These are phyloP conservation scores for Sebastes elongatus DNA, from an alignment of 2,797 vertebrate genomes.

Conservation along the genomic window DNA sequence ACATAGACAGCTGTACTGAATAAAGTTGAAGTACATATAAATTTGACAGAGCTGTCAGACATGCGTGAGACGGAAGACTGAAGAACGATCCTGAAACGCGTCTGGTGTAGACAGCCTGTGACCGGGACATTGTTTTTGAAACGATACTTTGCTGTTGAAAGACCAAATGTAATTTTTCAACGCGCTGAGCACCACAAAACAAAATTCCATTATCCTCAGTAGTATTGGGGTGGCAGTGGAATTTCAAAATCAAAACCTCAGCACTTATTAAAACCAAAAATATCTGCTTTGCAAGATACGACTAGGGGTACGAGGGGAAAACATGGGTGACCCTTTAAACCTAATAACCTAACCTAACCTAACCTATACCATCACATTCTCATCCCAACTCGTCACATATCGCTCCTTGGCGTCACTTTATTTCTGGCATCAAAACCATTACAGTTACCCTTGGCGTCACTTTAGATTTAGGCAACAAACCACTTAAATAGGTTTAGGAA, in stretches of 20 bases:
- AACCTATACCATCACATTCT: neutral
- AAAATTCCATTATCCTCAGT: constrained; percentile 4
- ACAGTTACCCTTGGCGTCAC: too few species aligned
- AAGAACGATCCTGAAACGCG: neutral
- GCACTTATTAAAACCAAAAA: constrained; percentile 22
- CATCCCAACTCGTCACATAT: too few species aligned
- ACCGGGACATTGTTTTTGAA: constrained; percentile 14
- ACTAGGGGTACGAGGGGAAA: neutral
- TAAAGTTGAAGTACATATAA: neutral
- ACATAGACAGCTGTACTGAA: constrained; percentile 16
- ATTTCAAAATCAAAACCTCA: constrained; percentile 20
- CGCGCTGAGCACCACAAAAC: constrained; percentile 16
- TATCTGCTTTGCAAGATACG: constrained; percentile 5
- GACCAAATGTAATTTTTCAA: constrained; percentile 18
- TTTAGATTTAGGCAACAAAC: too few species aligned
- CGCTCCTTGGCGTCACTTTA: too few species aligned
- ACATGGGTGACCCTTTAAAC: neutral
- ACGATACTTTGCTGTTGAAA: constrained; percentile 14
- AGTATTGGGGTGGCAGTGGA: constrained; percentile 1
- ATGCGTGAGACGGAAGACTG: neutral
- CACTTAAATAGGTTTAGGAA: too few species aligned
- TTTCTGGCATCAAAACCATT: too few species aligned
- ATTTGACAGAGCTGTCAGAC: constrained; percentile 25
- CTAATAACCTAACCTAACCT: neutral
- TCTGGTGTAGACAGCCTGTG: constrained; percentile 17